Evolutionary conservation across 92 coral and sea anemone species (phyloP).

Genomic region (Epizoanthus rinbou): DNA sequence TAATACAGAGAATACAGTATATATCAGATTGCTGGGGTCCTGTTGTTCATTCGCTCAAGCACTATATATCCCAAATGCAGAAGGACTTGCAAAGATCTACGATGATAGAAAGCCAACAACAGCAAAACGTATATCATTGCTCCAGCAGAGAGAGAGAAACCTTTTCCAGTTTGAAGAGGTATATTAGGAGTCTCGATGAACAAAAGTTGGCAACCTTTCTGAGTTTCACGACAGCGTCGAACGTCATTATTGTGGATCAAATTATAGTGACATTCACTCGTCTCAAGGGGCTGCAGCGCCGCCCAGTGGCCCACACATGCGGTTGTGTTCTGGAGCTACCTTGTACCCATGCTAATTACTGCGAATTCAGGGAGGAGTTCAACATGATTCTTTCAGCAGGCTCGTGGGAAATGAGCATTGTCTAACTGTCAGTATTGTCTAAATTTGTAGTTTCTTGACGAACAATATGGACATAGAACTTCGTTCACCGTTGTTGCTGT

Average conservation of each 20-base stretch:
- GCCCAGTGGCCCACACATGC: not conserved
- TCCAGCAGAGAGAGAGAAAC: not conserved
- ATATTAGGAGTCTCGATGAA: conserved; percentile 3
- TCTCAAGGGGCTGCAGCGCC: conserved; percentile 3
- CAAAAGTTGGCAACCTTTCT: conserved; percentile 5
- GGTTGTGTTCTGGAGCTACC: conserved; percentile 5
- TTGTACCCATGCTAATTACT: not conserved
- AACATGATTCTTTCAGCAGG: not conserved
- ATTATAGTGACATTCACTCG: conserved; percentile 9
- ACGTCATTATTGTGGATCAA: conserved; percentile 3
- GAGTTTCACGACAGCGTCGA: conserved; percentile 1
- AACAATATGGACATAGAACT: not conserved
- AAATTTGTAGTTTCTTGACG: conserved; percentile 2
- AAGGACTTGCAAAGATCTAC: conserved; percentile 1
- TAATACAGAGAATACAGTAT: conserved; percentile 20
- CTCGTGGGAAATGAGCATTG: conserved; percentile 7
- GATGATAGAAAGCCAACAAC: conserved; percentile 7
- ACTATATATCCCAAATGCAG: not conserved
- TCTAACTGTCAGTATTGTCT: not conserved
- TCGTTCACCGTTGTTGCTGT: not conserved
- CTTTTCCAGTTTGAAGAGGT: not conserved
- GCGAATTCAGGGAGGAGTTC: conserved; percentile 7
- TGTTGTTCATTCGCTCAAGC: not conserved
- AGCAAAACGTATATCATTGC: not conserved
- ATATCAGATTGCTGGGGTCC: conserved; percentile 15